Evolutionary conservation across 2,113 vertebrate genomes (phyloP).

Genomic region (Turdus rufiventris): DNA sequence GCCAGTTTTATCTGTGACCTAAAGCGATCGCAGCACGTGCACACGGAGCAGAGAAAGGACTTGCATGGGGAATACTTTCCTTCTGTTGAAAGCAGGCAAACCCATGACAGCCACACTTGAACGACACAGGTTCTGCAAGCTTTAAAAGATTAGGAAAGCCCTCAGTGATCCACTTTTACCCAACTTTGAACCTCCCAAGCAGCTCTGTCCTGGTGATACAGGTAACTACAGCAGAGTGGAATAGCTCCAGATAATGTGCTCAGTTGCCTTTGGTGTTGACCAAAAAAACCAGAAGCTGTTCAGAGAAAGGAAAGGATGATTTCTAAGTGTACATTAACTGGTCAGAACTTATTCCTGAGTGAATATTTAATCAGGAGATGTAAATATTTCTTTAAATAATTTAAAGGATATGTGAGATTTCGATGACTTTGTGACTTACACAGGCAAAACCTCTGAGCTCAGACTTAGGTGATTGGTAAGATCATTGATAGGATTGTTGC

Average conservation of each 20-base stretch:
- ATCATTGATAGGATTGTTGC: not conserved
- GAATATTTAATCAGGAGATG: conserved; percentile 38
- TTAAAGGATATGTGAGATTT: not conserved
- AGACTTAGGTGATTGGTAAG: not conserved
- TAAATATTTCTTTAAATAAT: conserved; percentile 55
- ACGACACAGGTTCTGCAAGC: not conserved
- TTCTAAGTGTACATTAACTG: not conserved
- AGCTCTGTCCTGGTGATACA: not conserved
- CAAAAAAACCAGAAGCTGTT: not conserved
- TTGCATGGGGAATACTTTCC: not conserved
- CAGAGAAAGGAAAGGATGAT: not conserved
- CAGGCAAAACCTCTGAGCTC: conserved; percentile 30
- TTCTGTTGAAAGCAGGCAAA: not conserved
- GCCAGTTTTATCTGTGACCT: not conserved
- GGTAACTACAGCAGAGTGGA: not conserved
- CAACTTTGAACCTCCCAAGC: not conserved
- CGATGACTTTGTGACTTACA: not conserved
- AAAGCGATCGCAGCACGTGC: accelerated
- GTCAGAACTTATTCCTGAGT: conserved; percentile 10
- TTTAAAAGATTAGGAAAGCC: not conserved
- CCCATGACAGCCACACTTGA: not conserved
- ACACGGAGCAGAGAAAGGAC: not conserved
- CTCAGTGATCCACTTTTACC: accelerated
- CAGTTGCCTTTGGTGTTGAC: not conserved
- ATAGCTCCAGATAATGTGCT: not conserved